Evolutionary conservation across 1,140 invertebrate species (phyloP).

Genomic region (Papilio polytes): DNA sequence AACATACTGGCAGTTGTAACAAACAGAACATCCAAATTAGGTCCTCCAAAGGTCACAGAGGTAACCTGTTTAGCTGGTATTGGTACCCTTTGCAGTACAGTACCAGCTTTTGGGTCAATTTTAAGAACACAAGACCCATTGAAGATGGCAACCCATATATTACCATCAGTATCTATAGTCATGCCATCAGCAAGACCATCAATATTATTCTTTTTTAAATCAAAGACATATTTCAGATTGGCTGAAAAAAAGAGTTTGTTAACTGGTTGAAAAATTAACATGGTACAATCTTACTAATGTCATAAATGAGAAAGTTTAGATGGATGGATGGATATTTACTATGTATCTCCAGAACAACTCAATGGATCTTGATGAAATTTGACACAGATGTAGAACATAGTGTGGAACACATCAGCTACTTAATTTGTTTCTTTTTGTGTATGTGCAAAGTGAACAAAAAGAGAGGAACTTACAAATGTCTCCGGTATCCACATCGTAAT

Average conservation of each 20-base stretch:
- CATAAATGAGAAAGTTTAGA: too few relatives aligned
- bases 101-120: constrained; percentile 66
- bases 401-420: neutral
- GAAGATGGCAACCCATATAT: constrained; percentile 89
- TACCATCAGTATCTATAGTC: constrained; percentile 89
- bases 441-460: neutral
- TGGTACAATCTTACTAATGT: too few relatives aligned
- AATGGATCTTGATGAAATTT: too few relatives aligned
- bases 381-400: too few relatives aligned
- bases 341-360: too few relatives aligned
- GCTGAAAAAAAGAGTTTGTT: constrained; percentile 62
- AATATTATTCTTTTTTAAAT: constrained; percentile 80
- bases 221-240: constrained; percentile 84
- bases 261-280: neutral
- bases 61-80: constrained; percentile 90
- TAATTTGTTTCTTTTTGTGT: neutral
- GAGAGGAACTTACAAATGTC: constrained; percentile 77
- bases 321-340: too few relatives aligned
- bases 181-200: constrained; percentile 87
- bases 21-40: constrained; percentile 89
- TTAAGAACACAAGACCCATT: constrained; percentile 80
- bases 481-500: constrained; percentile 89
- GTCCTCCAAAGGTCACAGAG: constrained; percentile 92
- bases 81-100: constrained; percentile 84
- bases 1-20: constrained; percentile 87